These are phyloP conservation scores for Oithona nana DNA, from an alignment of 2,888 invertebrate genomes.

Conservation along the genomic window DNA sequence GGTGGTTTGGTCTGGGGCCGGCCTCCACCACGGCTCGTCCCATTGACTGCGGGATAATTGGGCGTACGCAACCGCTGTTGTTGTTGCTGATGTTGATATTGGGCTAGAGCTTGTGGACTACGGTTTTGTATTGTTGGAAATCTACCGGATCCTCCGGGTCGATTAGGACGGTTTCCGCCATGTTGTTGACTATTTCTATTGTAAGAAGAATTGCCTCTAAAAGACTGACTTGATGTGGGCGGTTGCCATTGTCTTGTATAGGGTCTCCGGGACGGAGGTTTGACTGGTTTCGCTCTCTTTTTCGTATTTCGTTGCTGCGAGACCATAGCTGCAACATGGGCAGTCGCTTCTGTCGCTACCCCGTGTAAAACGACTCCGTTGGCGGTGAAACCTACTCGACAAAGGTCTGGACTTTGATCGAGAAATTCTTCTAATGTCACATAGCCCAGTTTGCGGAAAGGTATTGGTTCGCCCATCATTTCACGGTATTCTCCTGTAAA, in stretches of 20 bases:
- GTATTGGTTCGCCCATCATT: conserved; percentile 18
- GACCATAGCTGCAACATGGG: conserved; percentile 12
- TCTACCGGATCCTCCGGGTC: background rate
- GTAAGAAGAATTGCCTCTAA: background rate
- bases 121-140: background rate
- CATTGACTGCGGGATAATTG: background rate
- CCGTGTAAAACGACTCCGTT: background rate
- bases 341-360: conserved; percentile 4
- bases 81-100: background rate
- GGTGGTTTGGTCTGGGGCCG: too few relatives aligned
- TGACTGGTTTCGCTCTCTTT: background rate
- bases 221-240: background rate
- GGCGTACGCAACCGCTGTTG: background rate
- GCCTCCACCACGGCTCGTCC: too few relatives aligned
- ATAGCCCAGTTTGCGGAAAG: conserved; percentile 18
- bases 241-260: background rate
- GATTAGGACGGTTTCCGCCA: background rate
- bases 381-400: background rate
- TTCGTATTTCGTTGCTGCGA: background rate
- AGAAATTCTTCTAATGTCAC: conserved; percentile 19
- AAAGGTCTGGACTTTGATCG: conserved; percentile 13
- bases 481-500: conserved; percentile 18
- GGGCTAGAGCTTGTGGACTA: background rate
- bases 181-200: background rate
- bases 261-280: background rate